phyloP scores from a whole-genome alignment of 2,888 invertebrate species.

The Limenitis camilla region DNA sequence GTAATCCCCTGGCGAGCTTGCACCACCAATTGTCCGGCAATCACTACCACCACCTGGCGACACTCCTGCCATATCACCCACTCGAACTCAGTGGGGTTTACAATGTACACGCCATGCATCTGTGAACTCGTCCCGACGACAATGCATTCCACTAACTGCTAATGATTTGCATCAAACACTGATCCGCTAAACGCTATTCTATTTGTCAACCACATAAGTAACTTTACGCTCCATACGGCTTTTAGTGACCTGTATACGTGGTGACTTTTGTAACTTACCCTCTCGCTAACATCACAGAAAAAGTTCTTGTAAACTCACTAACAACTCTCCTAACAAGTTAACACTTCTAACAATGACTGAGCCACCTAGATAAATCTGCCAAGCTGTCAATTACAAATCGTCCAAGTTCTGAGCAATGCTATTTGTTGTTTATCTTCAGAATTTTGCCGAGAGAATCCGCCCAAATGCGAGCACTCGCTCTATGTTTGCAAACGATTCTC shows the following conservation, averaged over 20 bases:
- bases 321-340: constrained; percentile 70
- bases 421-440: constrained; percentile 64
- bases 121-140: constrained; percentile 78
- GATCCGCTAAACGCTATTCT: constrained; percentile 46
- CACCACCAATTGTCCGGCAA: constrained; percentile 80
- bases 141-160: constrained; percentile 71
- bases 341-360: constrained; percentile 71
- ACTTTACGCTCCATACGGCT: constrained; percentile 54
- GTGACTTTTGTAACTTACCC: constrained; percentile 60
- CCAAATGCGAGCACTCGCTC: constrained; percentile 59
- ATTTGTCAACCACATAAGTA: constrained; percentile 42
- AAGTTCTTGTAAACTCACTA: constrained; percentile 66
- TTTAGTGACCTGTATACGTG: constrained; percentile 50
- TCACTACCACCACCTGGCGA: constrained; percentile 77
- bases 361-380: constrained; percentile 69
- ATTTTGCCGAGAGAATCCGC: constrained; percentile 60
- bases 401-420: constrained; percentile 64
- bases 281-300: constrained; percentile 57
- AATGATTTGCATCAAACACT: constrained; percentile 48
- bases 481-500: constrained; percentile 65
- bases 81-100: constrained; percentile 79
- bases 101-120: constrained; percentile 85
- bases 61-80: constrained; percentile 79
- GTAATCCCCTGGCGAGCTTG: constrained; percentile 90
- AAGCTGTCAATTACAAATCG: constrained; percentile 66